Conservation (phyloP, 1,140 invertebrate species). For the Cyphomyrmex costatus region DNA sequence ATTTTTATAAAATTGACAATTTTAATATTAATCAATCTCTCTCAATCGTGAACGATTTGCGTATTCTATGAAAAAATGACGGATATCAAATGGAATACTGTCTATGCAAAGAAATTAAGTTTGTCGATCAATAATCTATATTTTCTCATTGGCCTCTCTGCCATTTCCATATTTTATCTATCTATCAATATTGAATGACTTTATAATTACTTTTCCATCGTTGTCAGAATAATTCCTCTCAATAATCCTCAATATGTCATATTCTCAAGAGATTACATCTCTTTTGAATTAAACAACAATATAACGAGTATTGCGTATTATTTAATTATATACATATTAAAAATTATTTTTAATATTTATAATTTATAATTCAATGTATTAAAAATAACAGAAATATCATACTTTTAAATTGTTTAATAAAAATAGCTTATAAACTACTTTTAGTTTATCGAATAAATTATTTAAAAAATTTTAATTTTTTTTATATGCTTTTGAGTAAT, state of each 20-base stretch:
- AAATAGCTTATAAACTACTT: background rate
- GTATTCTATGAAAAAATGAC: background rate
- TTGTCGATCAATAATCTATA: slow-evolving; percentile 21
- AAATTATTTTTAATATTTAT: background rate
- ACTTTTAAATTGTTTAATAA: background rate
- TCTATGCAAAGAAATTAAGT: slow-evolving; percentile 12
- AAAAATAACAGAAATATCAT: background rate
- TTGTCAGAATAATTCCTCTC: too few species aligned
- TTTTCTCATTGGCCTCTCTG: background rate
- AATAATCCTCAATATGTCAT: background rate
- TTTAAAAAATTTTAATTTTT: background rate
- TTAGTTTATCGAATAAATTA: background rate
- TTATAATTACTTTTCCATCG: background rate
- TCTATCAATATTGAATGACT: background rate
- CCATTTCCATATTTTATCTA: slow-evolving; percentile 5
- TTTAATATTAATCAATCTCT: background rate
- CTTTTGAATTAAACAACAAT: background rate
- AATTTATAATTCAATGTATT: background rate
- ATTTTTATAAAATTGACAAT: background rate
- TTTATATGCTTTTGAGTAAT: background rate
- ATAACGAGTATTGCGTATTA: background rate
- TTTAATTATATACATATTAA: too few species aligned
- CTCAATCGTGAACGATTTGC: background rate
- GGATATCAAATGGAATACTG: background rate
- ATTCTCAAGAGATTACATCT: background rate